A percentile compares a stretch with the other conserved stretches of the same genome.
phyloP scores from a whole-genome alignment of 2,797 vertebrate species.

The Crypturellus tataupa region DNA sequence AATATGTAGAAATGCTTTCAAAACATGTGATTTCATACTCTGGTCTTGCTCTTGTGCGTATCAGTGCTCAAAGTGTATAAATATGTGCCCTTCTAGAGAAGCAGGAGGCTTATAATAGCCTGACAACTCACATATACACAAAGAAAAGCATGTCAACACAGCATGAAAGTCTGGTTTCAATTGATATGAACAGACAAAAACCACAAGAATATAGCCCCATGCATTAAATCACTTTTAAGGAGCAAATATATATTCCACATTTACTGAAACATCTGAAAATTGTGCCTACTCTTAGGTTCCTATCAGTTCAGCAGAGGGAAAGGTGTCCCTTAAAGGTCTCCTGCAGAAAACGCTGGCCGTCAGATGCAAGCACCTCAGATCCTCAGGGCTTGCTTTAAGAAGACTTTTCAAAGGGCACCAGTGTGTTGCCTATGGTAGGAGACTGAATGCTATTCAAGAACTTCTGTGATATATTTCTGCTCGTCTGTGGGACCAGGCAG shows the following conservation, averaged over 20 bases:
- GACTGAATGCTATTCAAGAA: not conserved
- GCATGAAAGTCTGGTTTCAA: constrained; percentile 39
- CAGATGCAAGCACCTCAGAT: not conserved
- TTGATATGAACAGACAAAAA: constrained; percentile 33
- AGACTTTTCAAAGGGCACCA: not conserved
- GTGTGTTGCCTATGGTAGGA: not conserved
- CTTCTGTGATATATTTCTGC: constrained; percentile 16
- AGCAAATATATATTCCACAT: not conserved
- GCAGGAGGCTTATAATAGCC: constrained; percentile 1
- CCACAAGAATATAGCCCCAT: not conserved
- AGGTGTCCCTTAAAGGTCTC: not conserved
- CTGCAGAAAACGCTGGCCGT: not conserved
- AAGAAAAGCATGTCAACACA: not conserved
- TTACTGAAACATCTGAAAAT: constrained; percentile 14
- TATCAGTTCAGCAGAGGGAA: not conserved
- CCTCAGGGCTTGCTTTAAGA: not conserved
- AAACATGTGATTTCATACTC: constrained; percentile 26
- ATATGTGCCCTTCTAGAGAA: constrained; percentile 27
- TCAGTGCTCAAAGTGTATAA: not conserved
- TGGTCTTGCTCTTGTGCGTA: not conserved
- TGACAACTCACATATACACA: constrained; percentile 27
- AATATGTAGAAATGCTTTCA: constrained; percentile 18
- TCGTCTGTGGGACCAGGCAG: not conserved
- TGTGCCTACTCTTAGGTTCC: not conserved
- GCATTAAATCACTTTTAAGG: constrained; percentile 13